Conservation (phyloP, 2,888 invertebrate genomes). For the Pyrgus malvae region DNA sequence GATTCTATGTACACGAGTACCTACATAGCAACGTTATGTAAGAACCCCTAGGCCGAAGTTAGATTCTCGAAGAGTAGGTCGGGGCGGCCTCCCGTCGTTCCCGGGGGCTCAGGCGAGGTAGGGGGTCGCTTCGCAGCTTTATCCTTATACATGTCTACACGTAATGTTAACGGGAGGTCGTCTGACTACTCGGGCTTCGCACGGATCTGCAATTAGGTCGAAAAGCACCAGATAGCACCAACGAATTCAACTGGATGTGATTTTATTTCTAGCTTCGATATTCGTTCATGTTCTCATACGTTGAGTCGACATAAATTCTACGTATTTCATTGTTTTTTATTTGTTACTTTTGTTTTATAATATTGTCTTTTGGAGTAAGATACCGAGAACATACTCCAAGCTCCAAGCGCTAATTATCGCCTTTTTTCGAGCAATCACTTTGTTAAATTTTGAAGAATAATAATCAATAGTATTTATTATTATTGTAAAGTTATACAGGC, state of each 20-base stretch:
- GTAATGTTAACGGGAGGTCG: constrained; percentile 33
- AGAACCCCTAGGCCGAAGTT: constrained; percentile 33
- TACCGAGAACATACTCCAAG: no score
- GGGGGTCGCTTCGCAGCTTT: constrained; percentile 42
- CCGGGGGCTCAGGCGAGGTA: constrained; percentile 55
- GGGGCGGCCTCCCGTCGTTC: constrained; percentile 59
- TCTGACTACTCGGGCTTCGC: constrained; percentile 32
- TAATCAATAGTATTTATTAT: no score
- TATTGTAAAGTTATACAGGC: no score
- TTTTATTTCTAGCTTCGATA: no score
- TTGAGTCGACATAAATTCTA: no score
- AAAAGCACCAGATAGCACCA: constrained; percentile 30
- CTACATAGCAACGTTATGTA: constrained; percentile 24
- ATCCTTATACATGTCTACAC: constrained; percentile 28
- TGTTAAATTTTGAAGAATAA: no score
- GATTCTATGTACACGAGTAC: constrained; percentile 17
- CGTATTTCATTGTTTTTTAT: no score
- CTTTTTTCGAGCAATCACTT: no score
- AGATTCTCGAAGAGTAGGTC: constrained; percentile 42
- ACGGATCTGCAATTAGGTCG: constrained; percentile 34
- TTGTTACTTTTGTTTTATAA: no score
- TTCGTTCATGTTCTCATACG: no score
- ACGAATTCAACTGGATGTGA: constrained; percentile 32
- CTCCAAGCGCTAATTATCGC: no score
- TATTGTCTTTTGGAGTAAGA: no score